Evolutionary conservation across 2,797 vertebrate genomes (phyloP), one percentile per base, ranked within the genome.

Genomic region (Sphenopsis melanotis): DNA sequence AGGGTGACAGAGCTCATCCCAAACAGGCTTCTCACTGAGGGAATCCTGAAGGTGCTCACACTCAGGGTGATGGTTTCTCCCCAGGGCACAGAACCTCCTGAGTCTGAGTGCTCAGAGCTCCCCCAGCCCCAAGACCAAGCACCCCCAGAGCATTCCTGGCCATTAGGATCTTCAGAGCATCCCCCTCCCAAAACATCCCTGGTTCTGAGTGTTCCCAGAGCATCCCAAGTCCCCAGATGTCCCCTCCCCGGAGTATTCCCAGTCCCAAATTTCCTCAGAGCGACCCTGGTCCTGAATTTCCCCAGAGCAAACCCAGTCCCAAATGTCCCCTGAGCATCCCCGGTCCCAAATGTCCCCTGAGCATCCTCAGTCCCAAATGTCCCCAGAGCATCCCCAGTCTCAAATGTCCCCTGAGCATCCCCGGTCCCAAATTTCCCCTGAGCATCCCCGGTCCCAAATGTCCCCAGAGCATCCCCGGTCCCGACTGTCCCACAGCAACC

Each of bases 271-370:
- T 3, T 14, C 22, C 44, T 22, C 46, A 23, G 46, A 46, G 22
- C 12, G 23, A 4, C 21, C 46, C 7, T 2, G 2, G 42, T 44
- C 42, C 42, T 9, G 11, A 44, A 20, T 44, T 19, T 44, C 42
- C 42, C 19, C 9, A 44, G 42, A 19, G 42, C 19, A n/a, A n/a
- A n/a, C 50, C 11, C 0, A 0, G 21, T 15, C 6, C n/a, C 3
- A 0, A 12, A 6, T 0, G 2, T 50, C 46, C 44, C 36, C 41
- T 0, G 37, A 24, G 22, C 17, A 21, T 20, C 22, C 39, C 21
- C 1, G 0, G 11, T 18, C 34, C 17, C 12, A 5, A 1, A 16
- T 22, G 11, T 77, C 30, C 66, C 24, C 30, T 6, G 52, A 32
- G 30, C 8, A 53, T 20, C 5, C 52, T 8, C 1, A 0, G 30